phyloP scores from a whole-genome alignment of 1,140 invertebrate species.

The Zophobas morio region DNA sequence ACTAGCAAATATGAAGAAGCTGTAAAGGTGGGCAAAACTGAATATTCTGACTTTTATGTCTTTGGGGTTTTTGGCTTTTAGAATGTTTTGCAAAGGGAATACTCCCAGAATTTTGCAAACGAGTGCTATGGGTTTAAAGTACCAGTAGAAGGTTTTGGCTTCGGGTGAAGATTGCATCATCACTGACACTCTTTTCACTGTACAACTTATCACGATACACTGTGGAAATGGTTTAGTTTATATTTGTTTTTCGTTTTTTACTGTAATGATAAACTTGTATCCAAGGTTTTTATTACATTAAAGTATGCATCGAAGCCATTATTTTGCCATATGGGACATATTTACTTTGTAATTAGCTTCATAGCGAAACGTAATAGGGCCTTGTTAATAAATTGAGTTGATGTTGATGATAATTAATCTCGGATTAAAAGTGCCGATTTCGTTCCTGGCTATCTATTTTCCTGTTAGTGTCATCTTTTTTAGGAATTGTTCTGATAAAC shows the following conservation, averaged over 20 bases:
- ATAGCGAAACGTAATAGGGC: no score
- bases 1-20: background rate
- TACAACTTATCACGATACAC: background rate
- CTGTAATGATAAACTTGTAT: background rate
- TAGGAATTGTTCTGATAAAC: no score
- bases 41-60: constrained; percentile 22
- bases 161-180: background rate
- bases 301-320: background rate
- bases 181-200: background rate
- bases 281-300: background rate
- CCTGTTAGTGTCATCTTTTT: no score
- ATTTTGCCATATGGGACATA: background rate
- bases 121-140: constrained; percentile 46
- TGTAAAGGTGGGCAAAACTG: constrained; percentile 48
- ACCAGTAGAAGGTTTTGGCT: constrained; percentile 47
- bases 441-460: no score
- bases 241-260: background rate
- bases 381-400: no score
- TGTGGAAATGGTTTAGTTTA: background rate
- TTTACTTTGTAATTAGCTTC: background rate
- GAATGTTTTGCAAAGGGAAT: constrained; percentile 51
- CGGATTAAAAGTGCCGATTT: no score
- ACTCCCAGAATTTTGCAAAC: constrained; percentile 49
- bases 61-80: constrained; percentile 13
- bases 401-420: no score